Percentiles rank a stretch among this genome's conserved stretches.
Conservation (phyloP, 1,140 invertebrate genomes). For the Eufriesea mexicana region DNA sequence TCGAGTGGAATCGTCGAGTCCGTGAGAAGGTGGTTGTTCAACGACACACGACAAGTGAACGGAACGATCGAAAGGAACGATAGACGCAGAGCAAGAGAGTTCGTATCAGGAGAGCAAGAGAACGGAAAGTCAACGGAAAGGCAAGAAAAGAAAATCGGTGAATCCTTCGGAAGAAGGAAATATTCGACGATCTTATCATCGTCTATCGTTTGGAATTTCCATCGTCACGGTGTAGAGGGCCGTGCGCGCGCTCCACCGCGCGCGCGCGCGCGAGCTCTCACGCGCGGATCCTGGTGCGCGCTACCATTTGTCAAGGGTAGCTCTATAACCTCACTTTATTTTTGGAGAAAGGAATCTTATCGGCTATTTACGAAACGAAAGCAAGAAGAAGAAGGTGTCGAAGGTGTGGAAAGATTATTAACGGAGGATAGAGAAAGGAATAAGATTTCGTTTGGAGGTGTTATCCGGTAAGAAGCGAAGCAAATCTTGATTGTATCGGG, state of each 20-base stretch:
- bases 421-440: background rate
- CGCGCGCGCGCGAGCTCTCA: slow-evolving; percentile 36
- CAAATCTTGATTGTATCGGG: background rate
- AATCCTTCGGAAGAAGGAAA: background rate
- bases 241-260: slow-evolving; percentile 35
- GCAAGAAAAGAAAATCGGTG: background rate
- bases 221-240: slow-evolving; percentile 36
- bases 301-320: slow-evolving; percentile 36
- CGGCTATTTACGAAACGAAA: background rate
- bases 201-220: slow-evolving; percentile 29
- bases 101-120: background rate
- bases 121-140: background rate
- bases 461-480: background rate
- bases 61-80: background rate
- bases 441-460: background rate
- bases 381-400: rapidly evolving
- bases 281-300: slow-evolving; percentile 52
- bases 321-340: slow-evolving; percentile 57
- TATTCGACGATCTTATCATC: slow-evolving; percentile 20
- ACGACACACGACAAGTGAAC: background rate
- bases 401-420: background rate
- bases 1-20: slow-evolving; percentile 47
- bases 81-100: no score
- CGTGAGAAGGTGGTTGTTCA: background rate
- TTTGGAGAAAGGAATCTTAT: background rate